phyloP scores from a whole-genome alignment of 2,888 invertebrate genomes.

The Dyspetes luteomarginatus region DNA sequence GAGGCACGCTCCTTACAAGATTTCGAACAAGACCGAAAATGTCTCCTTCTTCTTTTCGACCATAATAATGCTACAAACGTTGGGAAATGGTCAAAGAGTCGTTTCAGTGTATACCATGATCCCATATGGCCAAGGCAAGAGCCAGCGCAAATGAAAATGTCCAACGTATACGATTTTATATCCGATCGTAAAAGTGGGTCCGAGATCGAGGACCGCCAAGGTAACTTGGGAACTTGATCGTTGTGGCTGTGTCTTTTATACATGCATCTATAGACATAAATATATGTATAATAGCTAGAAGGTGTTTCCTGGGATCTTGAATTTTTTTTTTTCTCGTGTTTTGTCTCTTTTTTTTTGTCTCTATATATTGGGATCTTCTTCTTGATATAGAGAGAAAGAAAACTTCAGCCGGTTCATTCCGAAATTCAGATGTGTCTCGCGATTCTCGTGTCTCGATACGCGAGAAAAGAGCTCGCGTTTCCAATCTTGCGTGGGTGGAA shows the following conservation, averaged over 20 bases:
- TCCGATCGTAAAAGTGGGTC: slow-evolving; percentile 61
- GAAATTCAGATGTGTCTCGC: slow-evolving; percentile 33
- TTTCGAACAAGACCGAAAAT: slow-evolving; percentile 13
- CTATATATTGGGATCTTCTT: neutral
- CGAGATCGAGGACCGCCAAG: slow-evolving; percentile 42
- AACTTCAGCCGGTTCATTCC: neutral
- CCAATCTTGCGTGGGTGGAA: slow-evolving; percentile 68
- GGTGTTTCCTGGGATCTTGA: neutral
- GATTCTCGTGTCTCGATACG: slow-evolving; percentile 17
- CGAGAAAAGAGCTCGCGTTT: slow-evolving; percentile 57
- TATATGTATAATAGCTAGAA: slow-evolving; percentile 4
- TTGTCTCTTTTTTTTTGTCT: neutral
- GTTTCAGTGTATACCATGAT: slow-evolving; percentile 50
- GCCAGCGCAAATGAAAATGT: slow-evolving; percentile 63
- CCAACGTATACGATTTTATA: slow-evolving; percentile 63
- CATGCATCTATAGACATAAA: neutral
- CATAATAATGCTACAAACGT: slow-evolving; percentile 55
- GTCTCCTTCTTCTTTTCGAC: slow-evolving; percentile 1
- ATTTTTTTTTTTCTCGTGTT: neutral
- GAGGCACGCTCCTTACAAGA: slow-evolving; percentile 20
- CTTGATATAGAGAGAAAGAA: neutral
- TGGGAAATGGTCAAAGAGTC: slow-evolving; percentile 54
- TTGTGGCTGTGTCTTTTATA: slow-evolving; percentile 36
- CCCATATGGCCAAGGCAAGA: slow-evolving; percentile 28
- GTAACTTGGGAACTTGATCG: slow-evolving; percentile 49